Evolutionary conservation across 2,888 invertebrate genomes (phyloP).

Genomic region (Eupithecia pulchellata): DNA sequence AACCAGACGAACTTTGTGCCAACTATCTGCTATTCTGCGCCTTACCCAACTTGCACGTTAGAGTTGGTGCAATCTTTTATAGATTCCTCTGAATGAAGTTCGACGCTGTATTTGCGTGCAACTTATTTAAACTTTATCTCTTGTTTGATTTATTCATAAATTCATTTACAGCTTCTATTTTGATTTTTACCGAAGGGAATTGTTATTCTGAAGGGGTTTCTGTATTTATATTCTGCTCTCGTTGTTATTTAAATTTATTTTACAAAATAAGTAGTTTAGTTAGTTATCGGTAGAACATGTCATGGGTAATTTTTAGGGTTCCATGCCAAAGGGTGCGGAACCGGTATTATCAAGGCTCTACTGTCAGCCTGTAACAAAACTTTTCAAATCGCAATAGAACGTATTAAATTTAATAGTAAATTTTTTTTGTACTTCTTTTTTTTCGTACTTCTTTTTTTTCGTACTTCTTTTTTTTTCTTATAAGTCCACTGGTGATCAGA

Average conservation of each 20-base stretch:
- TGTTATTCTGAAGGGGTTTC: neutral
- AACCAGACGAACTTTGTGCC: neutral
- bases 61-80: constrained; percentile 16
- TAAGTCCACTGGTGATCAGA: no score
- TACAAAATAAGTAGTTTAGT: no score
- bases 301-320: neutral
- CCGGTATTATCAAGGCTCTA: neutral
- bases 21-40: neutral
- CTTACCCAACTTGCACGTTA: neutral
- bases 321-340: no score
- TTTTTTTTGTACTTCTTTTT: no score
- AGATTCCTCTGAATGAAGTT: constrained; percentile 6
- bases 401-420: no score
- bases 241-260: neutral
- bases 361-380: neutral
- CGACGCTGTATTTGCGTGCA: constrained; percentile 12
- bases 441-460: no score
- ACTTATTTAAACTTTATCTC: constrained; percentile 4
- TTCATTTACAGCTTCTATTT: neutral
- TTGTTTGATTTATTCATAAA: constrained; percentile 11
- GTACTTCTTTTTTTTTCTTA: no score
- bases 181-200: constrained; percentile 3
- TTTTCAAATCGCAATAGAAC: no score
- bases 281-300: neutral
- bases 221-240: neutral